A percentile compares a stretch with the other conserved stretches of the same genome.
phyloP scores from a whole-genome alignment of 2,113 vertebrate genomes.

The Mola mola region DNA sequence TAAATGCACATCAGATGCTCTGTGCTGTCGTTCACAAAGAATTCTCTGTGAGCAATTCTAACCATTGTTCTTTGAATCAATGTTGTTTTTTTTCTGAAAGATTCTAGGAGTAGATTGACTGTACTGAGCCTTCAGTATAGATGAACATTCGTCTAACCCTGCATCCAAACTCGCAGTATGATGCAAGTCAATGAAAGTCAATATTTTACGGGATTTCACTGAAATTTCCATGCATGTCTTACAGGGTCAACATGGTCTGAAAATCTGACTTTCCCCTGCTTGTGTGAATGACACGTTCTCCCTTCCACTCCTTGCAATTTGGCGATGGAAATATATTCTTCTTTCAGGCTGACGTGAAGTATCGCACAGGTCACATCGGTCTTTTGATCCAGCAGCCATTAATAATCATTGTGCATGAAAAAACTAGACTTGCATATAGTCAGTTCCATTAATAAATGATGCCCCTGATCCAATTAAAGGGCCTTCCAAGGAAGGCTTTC shows the following conservation, averaged over 20 bases:
- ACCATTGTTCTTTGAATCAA: conserved; percentile 36
- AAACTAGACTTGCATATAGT: conserved; percentile 73
- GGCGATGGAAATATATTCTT: conserved; percentile 71
- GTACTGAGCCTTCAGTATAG: conserved; percentile 48
- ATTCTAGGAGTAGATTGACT: conserved; percentile 26
- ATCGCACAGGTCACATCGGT: conserved; percentile 70
- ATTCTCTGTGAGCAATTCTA: conserved; percentile 13
- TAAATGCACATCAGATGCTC: background rate
- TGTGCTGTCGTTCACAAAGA: background rate
- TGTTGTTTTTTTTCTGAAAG: conserved; percentile 16
- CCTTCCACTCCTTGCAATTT: conserved; percentile 43
- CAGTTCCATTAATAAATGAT: conserved; percentile 81
- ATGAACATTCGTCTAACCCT: conserved; percentile 54
- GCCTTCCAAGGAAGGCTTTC: conserved; percentile 68
- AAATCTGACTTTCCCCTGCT: conserved; percentile 27
- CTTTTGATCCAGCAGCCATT: conserved; percentile 77
- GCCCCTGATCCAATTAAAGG: conserved; percentile 79
- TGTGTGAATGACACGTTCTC: conserved; percentile 37
- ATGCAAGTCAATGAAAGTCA: conserved; percentile 78
- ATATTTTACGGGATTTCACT: conserved; percentile 74
- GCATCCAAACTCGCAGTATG: conserved; percentile 59
- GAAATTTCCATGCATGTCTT: conserved; percentile 70
- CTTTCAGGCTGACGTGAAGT: conserved; percentile 56
- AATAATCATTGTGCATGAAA: conserved; percentile 74
- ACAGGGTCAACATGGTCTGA: conserved; percentile 65